phyloP scores from a whole-genome alignment of 2,888 invertebrate species.

The Timema cristinae region DNA sequence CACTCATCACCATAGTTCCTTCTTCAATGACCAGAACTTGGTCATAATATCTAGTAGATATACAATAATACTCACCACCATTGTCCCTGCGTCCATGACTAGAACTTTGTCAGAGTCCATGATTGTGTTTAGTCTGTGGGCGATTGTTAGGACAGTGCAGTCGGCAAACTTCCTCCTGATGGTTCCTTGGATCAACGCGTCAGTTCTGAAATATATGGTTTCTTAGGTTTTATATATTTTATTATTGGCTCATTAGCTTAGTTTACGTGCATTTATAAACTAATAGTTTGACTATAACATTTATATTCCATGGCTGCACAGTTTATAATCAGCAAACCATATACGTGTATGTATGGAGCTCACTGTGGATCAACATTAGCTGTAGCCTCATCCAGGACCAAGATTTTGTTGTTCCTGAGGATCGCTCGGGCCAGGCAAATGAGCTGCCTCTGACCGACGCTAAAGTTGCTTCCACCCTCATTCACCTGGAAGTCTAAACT shows the following conservation, averaged over 20 bases:
- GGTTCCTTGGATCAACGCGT: conserved; percentile 71
- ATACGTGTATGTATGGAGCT: background rate
- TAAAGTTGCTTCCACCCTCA: conserved; percentile 37
- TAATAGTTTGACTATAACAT: too few relatives aligned
- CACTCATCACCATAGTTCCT: conserved; percentile 57
- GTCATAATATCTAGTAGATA: conserved; percentile 53
- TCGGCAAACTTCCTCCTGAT: conserved; percentile 69
- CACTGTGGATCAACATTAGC: conserved; percentile 47
- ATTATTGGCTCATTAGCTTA: too few relatives aligned
- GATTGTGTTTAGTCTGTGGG: conserved; percentile 80
- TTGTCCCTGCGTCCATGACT: conserved; percentile 78
- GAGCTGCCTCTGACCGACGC: conserved; percentile 41
- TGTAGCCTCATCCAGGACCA: conserved; percentile 53
- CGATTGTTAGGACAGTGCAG: conserved; percentile 81
- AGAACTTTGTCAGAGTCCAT: conserved; percentile 83
- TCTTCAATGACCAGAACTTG: conserved; percentile 82
- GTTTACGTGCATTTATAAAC: too few relatives aligned
- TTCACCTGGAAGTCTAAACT: conserved; percentile 40
- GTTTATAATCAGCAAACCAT: too few relatives aligned
- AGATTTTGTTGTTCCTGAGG: conserved; percentile 42
- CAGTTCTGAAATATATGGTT: conserved; percentile 55
- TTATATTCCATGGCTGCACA: too few relatives aligned
- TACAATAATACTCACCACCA: conserved; percentile 47
- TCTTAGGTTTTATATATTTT: background rate
- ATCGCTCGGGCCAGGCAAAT: conserved; percentile 41